Percentiles rank a stretch among this genome's conserved stretches.
phyloP scores from a whole-genome alignment of 2,888 invertebrate genomes.

The Idaea dimidiata region DNA sequence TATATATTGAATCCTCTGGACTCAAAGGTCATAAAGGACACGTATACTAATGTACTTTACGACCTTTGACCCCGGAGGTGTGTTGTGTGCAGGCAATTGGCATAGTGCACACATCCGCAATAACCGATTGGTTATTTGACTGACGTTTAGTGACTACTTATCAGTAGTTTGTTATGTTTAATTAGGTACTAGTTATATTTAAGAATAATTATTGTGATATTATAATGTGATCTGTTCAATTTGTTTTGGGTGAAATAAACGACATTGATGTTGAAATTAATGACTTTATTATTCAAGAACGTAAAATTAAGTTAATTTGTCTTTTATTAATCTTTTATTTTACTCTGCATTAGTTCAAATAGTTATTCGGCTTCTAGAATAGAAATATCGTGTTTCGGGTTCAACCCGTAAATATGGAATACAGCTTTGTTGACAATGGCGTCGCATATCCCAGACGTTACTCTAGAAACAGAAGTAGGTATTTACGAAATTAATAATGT shows the following conservation, averaged over 20 bases:
- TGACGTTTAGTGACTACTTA: not conserved
- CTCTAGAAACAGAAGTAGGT: too few species aligned
- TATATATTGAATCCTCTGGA: too few species aligned
- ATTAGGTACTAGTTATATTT: not conserved
- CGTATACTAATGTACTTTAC: too few species aligned
- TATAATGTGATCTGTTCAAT: slow-evolving; percentile 7
- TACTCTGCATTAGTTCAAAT: not conserved
- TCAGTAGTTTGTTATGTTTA: not conserved
- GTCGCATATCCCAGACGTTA: slow-evolving; percentile 73
- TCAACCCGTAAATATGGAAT: slow-evolving; percentile 61
- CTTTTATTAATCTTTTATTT: not conserved
- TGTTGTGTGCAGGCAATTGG: not conserved
- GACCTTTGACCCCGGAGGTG: too few species aligned
- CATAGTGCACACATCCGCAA: not conserved
- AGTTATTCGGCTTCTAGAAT: slow-evolving; percentile 60
- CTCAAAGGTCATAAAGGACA: too few species aligned
- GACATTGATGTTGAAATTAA: not conserved
- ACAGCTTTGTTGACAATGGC: slow-evolving; percentile 74
- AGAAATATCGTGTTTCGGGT: slow-evolving; percentile 47
- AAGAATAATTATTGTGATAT: slow-evolving; percentile 19
- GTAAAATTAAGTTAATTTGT: not conserved
- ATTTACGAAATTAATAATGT: too few species aligned
- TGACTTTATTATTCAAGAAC: not conserved
- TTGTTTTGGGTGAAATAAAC: not conserved
- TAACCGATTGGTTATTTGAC: not conserved